Percentiles rank a stretch among this genome's conserved stretches.
Conservation (phyloP, 2,113 vertebrate genomes). For the Coryphaenoides rupestris region DNA sequence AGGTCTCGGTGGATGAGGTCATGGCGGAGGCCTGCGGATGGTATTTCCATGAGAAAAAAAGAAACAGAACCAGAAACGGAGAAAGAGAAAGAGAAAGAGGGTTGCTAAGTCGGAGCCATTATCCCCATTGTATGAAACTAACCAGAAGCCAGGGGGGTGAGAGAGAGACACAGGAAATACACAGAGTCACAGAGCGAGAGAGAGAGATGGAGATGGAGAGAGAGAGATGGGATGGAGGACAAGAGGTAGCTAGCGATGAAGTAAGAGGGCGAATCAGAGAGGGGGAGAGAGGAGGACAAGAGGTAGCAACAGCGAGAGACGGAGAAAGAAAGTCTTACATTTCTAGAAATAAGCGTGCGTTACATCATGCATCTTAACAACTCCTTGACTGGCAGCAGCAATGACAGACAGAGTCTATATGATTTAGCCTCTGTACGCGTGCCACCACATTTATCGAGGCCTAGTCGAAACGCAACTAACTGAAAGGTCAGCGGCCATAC, state of each 20-base stretch:
- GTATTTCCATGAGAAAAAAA: slow-evolving; percentile 77
- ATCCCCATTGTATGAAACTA: slow-evolving; percentile 75
- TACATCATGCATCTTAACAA: no score
- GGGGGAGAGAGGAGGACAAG: no score
- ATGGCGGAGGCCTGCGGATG: slow-evolving; percentile 71
- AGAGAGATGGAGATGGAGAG: slow-evolving; percentile 1
- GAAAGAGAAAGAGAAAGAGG: slow-evolving; percentile 45
- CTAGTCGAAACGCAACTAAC: no score
- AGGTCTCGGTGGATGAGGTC: slow-evolving; percentile 75
- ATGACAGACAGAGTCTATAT: no score
- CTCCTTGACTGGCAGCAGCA: no score
- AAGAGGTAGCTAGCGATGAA: slow-evolving; percentile 73
- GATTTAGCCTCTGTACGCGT: no score
- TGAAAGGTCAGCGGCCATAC: no score
- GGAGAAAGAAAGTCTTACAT: background rate
- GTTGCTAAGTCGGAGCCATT: slow-evolving; percentile 62
- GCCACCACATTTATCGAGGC: no score
- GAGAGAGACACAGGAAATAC: background rate
- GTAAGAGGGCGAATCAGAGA: background rate
- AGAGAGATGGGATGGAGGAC: background rate
- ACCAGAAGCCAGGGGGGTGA: slow-evolving; percentile 68
- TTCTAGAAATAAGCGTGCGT: no score
- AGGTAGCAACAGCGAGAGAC: no score
- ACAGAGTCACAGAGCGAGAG: background rate
- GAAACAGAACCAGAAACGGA: no score